Percentiles rank a stretch among this genome's conserved stretches.
phyloP scores from a whole-genome alignment of 2,888 invertebrate species.

The Ophion obscuratus region DNA sequence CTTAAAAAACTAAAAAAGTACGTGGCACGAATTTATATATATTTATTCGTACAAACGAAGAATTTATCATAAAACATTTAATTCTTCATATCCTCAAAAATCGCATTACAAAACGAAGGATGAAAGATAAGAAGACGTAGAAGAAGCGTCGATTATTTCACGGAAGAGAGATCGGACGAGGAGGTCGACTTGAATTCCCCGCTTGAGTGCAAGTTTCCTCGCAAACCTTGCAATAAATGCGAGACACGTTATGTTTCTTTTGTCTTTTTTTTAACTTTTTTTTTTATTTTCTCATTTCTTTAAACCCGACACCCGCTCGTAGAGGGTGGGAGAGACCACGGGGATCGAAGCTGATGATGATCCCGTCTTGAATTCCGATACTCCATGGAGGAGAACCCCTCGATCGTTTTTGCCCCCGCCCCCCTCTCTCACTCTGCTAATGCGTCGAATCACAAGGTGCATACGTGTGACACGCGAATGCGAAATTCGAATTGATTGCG shows the following conservation, averaged over 20 bases:
- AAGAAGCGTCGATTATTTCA: not conserved
- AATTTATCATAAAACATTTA: not conserved
- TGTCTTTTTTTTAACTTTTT: conserved; percentile 15
- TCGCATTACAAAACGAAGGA: not conserved
- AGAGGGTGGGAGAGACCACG: conserved; percentile 18
- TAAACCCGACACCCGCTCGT: conserved; percentile 50
- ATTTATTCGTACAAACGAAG: not conserved
- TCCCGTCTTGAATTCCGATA: conserved; percentile 60
- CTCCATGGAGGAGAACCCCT: conserved; percentile 26
- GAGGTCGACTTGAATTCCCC: conserved; percentile 36
- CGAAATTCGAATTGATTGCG: not conserved
- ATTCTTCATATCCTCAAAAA: not conserved
- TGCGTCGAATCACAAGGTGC: not conserved
- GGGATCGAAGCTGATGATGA: conserved; percentile 56
- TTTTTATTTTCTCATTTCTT: conserved; percentile 2
- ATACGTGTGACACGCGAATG: not conserved
- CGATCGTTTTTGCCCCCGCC: conserved; percentile 13
- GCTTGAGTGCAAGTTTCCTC: conserved; percentile 47
- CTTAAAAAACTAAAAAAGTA: not conserved
- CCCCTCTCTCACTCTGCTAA: not conserved
- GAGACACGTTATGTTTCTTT: conserved; percentile 37
- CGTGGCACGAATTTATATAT: not conserved
- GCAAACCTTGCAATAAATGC: conserved; percentile 62
- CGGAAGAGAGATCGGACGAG: not conserved
- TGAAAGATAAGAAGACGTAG: not conserved